phyloP scores from a whole-genome alignment of 2,113 vertebrate species.

The Fregata magnificens region DNA sequence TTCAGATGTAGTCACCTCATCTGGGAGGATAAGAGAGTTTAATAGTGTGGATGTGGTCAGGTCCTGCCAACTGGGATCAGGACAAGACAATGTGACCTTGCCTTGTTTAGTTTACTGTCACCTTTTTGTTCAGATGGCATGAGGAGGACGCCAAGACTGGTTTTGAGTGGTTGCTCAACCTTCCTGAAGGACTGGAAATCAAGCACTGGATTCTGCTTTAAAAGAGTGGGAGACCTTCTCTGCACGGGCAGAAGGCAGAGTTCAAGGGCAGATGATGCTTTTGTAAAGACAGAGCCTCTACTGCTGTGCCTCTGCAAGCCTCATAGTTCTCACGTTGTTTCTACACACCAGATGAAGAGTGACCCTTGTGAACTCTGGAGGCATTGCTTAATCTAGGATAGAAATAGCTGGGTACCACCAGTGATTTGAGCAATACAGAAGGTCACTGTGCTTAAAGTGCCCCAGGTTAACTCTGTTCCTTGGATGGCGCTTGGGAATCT shows the following conservation, averaged over 20 bases:
- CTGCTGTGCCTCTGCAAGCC: neutral
- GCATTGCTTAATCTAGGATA: neutral
- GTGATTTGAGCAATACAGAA: neutral
- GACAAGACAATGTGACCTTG: neutral
- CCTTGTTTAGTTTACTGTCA: neutral
- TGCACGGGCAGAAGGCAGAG: neutral
- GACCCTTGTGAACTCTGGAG: neutral
- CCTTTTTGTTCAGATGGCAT: neutral
- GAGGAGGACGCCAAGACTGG: neutral
- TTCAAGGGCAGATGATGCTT: neutral
- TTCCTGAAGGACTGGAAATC: neutral
- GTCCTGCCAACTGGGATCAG: neutral
- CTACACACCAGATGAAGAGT: no score
- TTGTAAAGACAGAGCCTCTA: neutral
- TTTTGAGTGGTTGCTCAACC: neutral
- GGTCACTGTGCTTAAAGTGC: neutral
- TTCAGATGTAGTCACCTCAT: neutral
- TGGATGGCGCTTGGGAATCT: neutral
- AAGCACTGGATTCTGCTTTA: neutral
- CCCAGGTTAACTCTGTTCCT: neutral
- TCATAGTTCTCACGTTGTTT: neutral
- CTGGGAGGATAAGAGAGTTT: neutral
- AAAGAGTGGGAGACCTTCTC: neutral
- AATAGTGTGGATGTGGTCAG: neutral
- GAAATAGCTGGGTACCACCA: neutral